phyloP scores from a whole-genome alignment of 2,888 invertebrate species.

The Spisula solida region DNA sequence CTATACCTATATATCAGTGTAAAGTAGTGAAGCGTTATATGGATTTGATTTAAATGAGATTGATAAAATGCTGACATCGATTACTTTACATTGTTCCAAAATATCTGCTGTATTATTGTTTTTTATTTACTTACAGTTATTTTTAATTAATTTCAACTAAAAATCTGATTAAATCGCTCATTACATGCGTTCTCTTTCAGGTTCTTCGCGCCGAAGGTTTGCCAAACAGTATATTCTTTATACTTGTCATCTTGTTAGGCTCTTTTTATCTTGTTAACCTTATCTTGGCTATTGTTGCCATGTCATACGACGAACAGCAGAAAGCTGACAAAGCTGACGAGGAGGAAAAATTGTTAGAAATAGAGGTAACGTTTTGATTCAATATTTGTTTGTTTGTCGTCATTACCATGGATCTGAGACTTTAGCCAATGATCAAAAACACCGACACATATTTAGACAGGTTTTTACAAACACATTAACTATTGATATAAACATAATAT shows the following conservation, averaged over 20 bases:
- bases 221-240: constrained; percentile 99
- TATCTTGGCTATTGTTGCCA: constrained; percentile 99
- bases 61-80: too few relatives aligned
- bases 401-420: neutral
- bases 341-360: constrained; percentile 92
- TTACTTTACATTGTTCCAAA: too few relatives aligned
- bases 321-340: constrained; percentile 95
- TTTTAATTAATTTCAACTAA: too few relatives aligned
- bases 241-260: constrained; percentile 99
- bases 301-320: constrained; percentile 99
- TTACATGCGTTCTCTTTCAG: constrained; percentile 88
- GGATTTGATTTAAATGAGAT: too few relatives aligned
- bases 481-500: too few relatives aligned
- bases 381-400: neutral
- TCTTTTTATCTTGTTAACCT: constrained; percentile 99
- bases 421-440: neutral
- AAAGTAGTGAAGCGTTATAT: too few relatives aligned
- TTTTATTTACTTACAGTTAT: too few relatives aligned
- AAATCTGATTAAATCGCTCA: neutral
- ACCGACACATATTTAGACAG: neutral
- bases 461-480: neutral
- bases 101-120: too few relatives aligned
- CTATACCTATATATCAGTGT: too few relatives aligned
- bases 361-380: constrained; percentile 68
- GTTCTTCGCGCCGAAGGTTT: constrained; percentile 97